These are phyloP conservation scores for Phyto melanocephala DNA, from an alignment of 2,888 invertebrate genomes.

Conservation along the genomic window DNA sequence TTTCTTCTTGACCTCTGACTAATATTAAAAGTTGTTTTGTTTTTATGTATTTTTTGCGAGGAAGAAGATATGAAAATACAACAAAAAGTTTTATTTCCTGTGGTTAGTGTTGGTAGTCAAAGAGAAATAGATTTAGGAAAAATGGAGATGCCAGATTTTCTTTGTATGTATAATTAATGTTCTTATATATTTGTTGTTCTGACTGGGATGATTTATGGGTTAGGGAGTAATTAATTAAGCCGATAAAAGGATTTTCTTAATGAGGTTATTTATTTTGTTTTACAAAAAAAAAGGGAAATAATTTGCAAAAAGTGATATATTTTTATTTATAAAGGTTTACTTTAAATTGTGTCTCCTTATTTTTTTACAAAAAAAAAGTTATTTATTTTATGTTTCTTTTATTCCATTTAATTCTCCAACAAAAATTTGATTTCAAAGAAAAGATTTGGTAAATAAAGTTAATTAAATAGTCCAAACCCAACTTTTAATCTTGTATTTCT, in stretches of 20 bases:
- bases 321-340: no score
- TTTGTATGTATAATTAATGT: not conserved
- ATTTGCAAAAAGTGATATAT: not conserved
- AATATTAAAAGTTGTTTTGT: not conserved
- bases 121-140: not conserved
- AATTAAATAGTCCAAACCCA: constrained; percentile 72
- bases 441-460: constrained; percentile 68
- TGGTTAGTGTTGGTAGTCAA: not conserved
- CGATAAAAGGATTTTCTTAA: not conserved
- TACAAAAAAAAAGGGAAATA: not conserved
- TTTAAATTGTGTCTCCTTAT: no score
- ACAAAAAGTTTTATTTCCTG: not conserved
- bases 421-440: not conserved
- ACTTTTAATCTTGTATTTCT: constrained; percentile 64
- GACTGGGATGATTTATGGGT: not conserved
- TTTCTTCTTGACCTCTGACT: constrained; percentile 23
- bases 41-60: not conserved
- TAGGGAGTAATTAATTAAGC: not conserved
- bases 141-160: not conserved
- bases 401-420: no score
- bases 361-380: no score
- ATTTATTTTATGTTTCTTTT: no score
- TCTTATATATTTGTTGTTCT: not conserved
- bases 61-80: not conserved
- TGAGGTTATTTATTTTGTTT: not conserved